Evolutionary conservation across 2,888 invertebrate genomes (phyloP).

Genomic region (Drosophila kuntzei): DNA sequence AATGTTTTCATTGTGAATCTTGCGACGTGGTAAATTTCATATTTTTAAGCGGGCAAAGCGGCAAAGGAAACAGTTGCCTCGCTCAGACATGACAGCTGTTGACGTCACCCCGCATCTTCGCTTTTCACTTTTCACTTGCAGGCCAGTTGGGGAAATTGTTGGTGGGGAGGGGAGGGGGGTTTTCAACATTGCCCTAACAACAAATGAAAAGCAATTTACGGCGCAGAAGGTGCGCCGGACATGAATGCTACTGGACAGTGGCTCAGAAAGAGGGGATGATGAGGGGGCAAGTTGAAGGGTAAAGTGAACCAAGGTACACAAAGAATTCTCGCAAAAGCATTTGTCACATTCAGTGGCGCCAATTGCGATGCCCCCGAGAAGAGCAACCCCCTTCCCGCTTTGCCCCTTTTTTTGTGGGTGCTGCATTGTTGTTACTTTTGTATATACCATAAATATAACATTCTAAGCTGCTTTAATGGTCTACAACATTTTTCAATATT

Average conservation of each 20-base stretch:
- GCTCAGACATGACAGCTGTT: slow-evolving; percentile 67
- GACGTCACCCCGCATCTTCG: slow-evolving; percentile 35
- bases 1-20: slow-evolving; percentile 59
- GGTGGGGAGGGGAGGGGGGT: background rate
- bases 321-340: slow-evolving; percentile 57
- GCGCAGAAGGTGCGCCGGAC: slow-evolving; percentile 40
- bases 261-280: background rate
- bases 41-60: slow-evolving; percentile 35
- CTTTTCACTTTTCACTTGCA: background rate
- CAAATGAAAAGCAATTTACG: slow-evolving; percentile 77
- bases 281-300: slow-evolving; percentile 3
- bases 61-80: slow-evolving; percentile 43
- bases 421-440: slow-evolving; percentile 21
- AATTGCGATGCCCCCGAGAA: slow-evolving; percentile 21
- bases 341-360: slow-evolving; percentile 50
- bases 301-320: slow-evolving; percentile 59
- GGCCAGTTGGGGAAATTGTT: background rate
- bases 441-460: slow-evolving; percentile 28
- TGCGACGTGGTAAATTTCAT: slow-evolving; percentile 59
- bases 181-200: slow-evolving; percentile 34
- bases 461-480: slow-evolving; percentile 76
- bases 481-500: slow-evolving; percentile 78
- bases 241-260: slow-evolving; percentile 8
- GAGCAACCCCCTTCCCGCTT: background rate
- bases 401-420: background rate